Evolutionary conservation across 1,140 invertebrate species (phyloP).

Genomic region (Caenorhabditis latens): DNA sequence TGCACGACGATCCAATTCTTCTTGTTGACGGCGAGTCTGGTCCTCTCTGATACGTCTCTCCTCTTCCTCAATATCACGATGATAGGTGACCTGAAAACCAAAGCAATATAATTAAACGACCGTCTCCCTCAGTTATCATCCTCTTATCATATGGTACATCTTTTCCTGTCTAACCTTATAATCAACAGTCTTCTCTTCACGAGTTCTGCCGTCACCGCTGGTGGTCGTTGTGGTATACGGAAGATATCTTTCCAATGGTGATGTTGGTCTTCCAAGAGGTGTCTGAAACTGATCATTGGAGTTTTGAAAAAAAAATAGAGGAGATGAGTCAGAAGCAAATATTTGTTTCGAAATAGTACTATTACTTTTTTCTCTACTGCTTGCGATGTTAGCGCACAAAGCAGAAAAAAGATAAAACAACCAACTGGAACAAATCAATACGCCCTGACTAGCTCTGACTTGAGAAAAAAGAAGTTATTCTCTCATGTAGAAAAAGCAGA

Average conservation of each 20-base stretch:
- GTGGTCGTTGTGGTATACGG: conserved; percentile 56
- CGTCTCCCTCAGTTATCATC: conserved; percentile 54
- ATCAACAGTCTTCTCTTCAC: conserved; percentile 74
- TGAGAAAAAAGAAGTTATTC: not conserved
- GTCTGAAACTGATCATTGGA: conserved; percentile 58
- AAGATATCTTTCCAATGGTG: conserved; percentile 58
- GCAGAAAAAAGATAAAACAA: not conserved
- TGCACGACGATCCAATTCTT: conserved; percentile 74
- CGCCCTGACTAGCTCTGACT: not conserved
- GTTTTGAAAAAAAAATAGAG: conserved; percentile 12
- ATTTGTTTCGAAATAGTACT: not conserved
- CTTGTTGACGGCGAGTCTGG: conserved; percentile 70
- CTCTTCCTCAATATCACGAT: conserved; percentile 75
- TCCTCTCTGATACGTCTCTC: conserved; percentile 73
- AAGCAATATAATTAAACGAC: conserved; percentile 46
- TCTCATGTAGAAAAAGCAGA: not conserved
- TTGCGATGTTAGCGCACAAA: not conserved
- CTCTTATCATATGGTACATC: conserved; percentile 3
- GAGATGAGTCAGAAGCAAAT: conserved; percentile 5
- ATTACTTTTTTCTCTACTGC: not conserved
- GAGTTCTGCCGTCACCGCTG: conserved; percentile 55
- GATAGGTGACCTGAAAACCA: conserved; percentile 67
- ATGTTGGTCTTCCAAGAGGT: conserved; percentile 56
- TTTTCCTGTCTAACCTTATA: conserved; percentile 47
- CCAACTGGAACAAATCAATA: not conserved